A percentile compares a stretch with the other conserved stretches of the same genome.
Evolutionary conservation across 2,797 vertebrate genomes (phyloP).

Genomic region (Mus spretus): DNA sequence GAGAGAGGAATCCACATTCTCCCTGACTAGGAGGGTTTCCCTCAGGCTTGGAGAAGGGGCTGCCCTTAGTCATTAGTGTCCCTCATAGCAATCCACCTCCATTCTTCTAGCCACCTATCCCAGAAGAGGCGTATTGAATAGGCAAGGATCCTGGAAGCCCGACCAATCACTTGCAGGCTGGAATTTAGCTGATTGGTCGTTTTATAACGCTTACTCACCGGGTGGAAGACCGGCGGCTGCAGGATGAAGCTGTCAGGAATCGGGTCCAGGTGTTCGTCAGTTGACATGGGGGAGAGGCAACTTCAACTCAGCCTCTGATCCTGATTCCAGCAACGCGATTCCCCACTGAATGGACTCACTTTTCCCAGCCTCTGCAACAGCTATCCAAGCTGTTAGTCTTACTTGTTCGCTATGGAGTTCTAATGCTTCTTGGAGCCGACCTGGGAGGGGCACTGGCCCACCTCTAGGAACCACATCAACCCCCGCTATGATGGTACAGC

Average conservation of each 20-base stretch:
- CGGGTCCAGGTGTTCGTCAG: slow-evolving; percentile 70
- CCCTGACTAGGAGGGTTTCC: not conserved
- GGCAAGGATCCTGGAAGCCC: not conserved
- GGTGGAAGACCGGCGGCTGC: slow-evolving; percentile 83
- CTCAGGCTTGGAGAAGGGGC: not conserved
- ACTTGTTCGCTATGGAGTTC: not conserved
- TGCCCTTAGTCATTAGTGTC: not conserved
- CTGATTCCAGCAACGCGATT: not conserved
- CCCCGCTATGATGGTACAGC: accelerated
- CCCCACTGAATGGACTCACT: not conserved
- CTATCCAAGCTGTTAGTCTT: not conserved
- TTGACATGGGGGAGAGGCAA: slow-evolving; percentile 56
- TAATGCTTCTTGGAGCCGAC: not conserved
- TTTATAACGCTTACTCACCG: slow-evolving; percentile 76
- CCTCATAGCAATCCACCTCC: not conserved
- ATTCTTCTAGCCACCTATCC: not conserved
- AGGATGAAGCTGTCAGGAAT: slow-evolving; percentile 81
- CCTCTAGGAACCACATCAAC: not conserved
- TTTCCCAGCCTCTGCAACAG: not conserved
- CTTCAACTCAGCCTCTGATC: not conserved
- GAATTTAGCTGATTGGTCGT: not conserved
- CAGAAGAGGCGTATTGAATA: not conserved
- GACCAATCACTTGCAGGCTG: not conserved
- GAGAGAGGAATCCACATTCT: not conserved
- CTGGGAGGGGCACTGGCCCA: not conserved